Evolutionary conservation across 2,888 invertebrate genomes (phyloP), one percentile per base, ranked within the genome.

Genomic region (Ethmia dodecea): DNA sequence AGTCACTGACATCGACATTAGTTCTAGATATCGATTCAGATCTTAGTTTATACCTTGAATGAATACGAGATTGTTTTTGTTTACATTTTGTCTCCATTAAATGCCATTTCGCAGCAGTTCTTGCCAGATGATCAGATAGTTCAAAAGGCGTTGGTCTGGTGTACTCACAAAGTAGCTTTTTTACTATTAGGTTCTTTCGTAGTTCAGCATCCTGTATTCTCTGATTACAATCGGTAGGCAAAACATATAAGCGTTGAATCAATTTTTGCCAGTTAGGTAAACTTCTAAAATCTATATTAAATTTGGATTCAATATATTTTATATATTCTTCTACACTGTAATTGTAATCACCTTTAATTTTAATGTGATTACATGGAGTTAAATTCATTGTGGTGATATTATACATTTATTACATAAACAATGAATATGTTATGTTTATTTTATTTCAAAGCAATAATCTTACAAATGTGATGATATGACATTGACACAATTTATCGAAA

Each of bases 111-210:
- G 49, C 49, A 18, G 61, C 50, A 27, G 80, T 81, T 48, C 80
- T 69, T 31, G 53, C 56, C 22, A 77, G 49, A 28, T 56, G 50
- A 5, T 66, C 56, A 2, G 70, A 73, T 37, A 80, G 48, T 33
- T 68, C 59, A 51, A 81, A 81, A 0, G 84, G 81, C 1, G 80
- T 70, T 24, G 45, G 48, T 47, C 74, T 69, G 8, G 49, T 61
- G 11, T 46, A 52, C 45, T 84, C 56, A 26, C 45, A 46, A 22
- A 60, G 68, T 22, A 86, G 43, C 40, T 75, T 81, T 3, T 74
- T 40, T 40, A 83, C 65, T 33, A 86, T 83, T n/a, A 42, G 28
- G 15, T 35, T 26, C 39, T 78, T 76, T 13, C 78, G 70, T 9
- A 37, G 27, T 13, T 62, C 52, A 15, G 69, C 62, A 27, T 54